phyloP scores from a whole-genome alignment of 2,113 vertebrate species.

The Ifrita kowaldi region DNA sequence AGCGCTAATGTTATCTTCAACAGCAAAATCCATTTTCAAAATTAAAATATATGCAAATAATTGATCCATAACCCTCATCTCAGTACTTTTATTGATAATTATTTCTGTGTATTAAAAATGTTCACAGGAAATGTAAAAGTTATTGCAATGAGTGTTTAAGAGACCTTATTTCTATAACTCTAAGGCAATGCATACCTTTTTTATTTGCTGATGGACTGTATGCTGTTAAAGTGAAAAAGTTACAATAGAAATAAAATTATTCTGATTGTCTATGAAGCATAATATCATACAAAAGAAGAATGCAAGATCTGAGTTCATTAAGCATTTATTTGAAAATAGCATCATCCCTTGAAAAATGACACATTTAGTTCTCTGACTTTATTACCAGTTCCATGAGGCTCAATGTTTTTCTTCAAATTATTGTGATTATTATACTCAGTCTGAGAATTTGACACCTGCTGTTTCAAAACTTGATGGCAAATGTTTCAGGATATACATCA shows the following conservation, averaged over 20 bases:
- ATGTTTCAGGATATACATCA: conserved; percentile 29
- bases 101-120: conserved; percentile 34
- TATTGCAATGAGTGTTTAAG: not conserved
- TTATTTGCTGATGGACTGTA: not conserved
- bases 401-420: conserved; percentile 44
- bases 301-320: conserved; percentile 4
- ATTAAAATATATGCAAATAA: conserved; percentile 19
- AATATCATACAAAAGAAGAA: not conserved
- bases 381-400: not conserved
- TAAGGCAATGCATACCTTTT: not conserved
- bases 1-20: not conserved
- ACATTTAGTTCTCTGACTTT: not conserved
- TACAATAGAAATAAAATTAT: conserved; percentile 35
- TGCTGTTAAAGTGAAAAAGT: conserved; percentile 2
- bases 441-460: conserved; percentile 52
- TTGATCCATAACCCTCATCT: not conserved
- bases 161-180: not conserved
- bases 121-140: conserved; percentile 3
- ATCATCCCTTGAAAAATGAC: not conserved
- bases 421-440: conserved; percentile 45
- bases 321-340: conserved; percentile 39
- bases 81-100: conserved; percentile 35
- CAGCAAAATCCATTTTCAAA: conserved; percentile 35
- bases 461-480: conserved; percentile 48
- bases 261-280: not conserved